These are phyloP conservation scores for Lerista edwardsae DNA, from an alignment of 2,797 vertebrate genomes.

Conservation along the genomic window DNA sequence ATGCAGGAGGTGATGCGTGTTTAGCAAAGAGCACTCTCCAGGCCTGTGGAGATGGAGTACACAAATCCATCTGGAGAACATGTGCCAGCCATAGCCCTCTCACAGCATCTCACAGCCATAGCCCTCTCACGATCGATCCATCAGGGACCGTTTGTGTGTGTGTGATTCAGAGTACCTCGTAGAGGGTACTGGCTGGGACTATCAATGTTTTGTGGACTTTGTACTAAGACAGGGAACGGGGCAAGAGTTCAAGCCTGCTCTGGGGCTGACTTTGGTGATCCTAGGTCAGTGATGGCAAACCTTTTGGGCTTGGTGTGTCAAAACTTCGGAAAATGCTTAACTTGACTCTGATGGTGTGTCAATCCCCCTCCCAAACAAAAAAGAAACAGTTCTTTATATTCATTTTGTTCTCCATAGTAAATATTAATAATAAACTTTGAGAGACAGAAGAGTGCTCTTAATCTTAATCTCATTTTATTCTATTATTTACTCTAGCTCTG, in stretches of 20 bases:
- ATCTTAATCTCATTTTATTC: too few species aligned
- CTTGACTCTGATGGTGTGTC: too few species aligned
- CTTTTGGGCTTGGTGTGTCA: too few species aligned
- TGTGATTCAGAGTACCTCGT: conserved; percentile 8
- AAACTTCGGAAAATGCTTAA: too few species aligned
- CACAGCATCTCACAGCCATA: conserved; percentile 14
- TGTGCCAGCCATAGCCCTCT: conserved; percentile 29
- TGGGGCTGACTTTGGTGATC: background rate
- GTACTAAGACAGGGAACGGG: background rate
- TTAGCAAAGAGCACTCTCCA: conserved; percentile 40
- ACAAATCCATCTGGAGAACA: conserved; percentile 9
- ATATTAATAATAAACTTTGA: too few species aligned
- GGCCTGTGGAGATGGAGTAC: conserved; percentile 26
- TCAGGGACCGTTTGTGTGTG: conserved; percentile 23
- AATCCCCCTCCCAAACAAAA: too few species aligned
- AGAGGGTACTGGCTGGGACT: background rate
- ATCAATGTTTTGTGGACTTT: background rate
- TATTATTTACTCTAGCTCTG: too few species aligned
- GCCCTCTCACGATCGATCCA: too few species aligned
- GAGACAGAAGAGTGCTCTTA: too few species aligned
- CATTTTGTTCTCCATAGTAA: too few species aligned
- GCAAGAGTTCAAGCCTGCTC: background rate
- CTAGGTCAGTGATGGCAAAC: too few species aligned
- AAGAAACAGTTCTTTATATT: too few species aligned
- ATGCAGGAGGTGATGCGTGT: conserved; percentile 45